Conservation (phyloP, 64 coral and sea anemone genomes). For the Montipora capricornis region DNA sequence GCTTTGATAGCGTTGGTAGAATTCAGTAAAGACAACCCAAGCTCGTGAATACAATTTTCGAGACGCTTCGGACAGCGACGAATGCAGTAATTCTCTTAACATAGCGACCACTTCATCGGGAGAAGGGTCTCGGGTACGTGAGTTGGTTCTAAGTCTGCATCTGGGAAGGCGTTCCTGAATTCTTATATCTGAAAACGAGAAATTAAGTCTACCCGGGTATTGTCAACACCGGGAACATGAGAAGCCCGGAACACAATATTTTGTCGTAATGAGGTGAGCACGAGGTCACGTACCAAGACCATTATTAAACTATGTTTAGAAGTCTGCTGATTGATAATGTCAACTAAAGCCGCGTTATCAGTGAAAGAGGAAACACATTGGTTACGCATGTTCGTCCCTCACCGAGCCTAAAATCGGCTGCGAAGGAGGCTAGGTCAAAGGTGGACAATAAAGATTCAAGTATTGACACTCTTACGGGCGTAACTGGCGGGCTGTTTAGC, state of each 20-base stretch:
- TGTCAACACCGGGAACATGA: neutral
- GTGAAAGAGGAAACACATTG: neutral
- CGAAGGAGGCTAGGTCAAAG: neutral
- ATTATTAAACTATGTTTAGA: neutral
- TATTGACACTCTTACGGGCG: no score
- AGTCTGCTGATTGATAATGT: neutral
- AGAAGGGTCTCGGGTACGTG: neutral
- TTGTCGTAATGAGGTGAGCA: neutral
- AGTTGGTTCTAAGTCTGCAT: neutral
- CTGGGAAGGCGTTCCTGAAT: neutral
- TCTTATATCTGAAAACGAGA: neutral
- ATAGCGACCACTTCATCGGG: neutral
- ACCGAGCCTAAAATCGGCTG: neutral
- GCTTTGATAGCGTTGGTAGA: neutral
- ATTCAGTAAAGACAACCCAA: conserved; percentile 1
- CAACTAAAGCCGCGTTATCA: neutral
- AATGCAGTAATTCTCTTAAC: neutral
- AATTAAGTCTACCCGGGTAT: neutral
- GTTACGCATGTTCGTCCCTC: neutral
- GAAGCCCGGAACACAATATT: neutral
- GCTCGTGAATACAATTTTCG: neutral
- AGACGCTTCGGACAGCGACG: neutral
- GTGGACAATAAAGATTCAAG: neutral
- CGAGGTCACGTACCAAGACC: neutral
- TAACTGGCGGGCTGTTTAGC: no score